Conservation (phyloP, 2,113 vertebrate genomes). For the Plecotus auritus region DNA sequence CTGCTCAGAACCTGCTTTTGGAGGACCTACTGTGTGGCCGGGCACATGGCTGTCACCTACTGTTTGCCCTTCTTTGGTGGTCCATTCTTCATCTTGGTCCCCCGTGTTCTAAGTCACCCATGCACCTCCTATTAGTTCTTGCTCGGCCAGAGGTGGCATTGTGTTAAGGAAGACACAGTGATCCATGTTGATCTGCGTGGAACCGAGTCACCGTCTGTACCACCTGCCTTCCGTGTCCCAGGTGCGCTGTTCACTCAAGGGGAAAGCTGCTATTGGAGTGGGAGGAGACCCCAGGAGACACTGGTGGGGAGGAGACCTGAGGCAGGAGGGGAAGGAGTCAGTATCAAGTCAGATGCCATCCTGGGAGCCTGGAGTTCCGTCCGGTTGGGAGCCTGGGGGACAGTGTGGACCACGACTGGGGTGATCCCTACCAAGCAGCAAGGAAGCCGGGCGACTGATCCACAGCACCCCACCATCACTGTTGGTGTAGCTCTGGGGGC, state of each 20-base stretch:
- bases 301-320: neutral
- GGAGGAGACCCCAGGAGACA: neutral
- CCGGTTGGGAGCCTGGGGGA: neutral
- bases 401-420: neutral
- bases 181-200: fast-evolving
- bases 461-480: neutral
- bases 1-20: neutral
- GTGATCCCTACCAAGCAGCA: neutral
- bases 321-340: neutral
- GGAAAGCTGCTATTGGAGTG: neutral
- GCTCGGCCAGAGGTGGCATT: neutral
- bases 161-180: neutral
- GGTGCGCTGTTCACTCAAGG: no score
- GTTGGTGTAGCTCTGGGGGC: no score
- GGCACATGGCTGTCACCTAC: neutral
- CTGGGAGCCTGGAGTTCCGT: neutral
- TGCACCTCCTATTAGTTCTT: neutral
- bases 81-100: neutral
- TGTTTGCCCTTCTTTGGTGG: no score
- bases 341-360: neutral
- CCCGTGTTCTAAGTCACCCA: neutral
- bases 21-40: neutral
- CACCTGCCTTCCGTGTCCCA: neutral
- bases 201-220: neutral
- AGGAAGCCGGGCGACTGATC: no score